Evolutionary conservation across 2,113 vertebrate genomes (phyloP).

Genomic region (Trinectes maculatus): DNA sequence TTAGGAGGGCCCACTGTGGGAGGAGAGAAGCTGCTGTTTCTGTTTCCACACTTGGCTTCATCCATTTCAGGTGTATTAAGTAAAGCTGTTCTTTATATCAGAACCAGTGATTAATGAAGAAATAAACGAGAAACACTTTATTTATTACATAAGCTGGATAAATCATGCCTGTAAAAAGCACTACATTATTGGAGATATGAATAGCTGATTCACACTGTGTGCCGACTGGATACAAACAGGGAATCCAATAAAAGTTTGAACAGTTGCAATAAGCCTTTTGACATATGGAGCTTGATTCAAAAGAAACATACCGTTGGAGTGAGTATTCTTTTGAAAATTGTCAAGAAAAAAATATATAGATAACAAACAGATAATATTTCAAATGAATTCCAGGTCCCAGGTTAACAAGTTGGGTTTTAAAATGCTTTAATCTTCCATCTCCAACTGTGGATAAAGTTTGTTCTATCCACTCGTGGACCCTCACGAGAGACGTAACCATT

Average conservation of each 20-base stretch:
- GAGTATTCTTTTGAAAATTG: too few relatives aligned
- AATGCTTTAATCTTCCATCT: too few relatives aligned
- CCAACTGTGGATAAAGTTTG: too few relatives aligned
- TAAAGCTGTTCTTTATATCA: not conserved
- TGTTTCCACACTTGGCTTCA: not conserved
- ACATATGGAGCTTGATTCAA: too few relatives aligned
- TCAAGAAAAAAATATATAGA: too few relatives aligned
- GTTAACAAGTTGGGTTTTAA: too few relatives aligned
- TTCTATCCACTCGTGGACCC: too few relatives aligned
- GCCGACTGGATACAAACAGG: not conserved
- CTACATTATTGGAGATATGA: too few relatives aligned
- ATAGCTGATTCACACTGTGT: not conserved
- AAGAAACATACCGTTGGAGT: too few relatives aligned
- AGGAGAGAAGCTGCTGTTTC: conserved; percentile 17
- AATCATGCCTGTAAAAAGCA: not conserved
- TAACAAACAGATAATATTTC: not conserved
- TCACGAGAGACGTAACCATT: too few relatives aligned
- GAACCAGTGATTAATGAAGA: conserved; percentile 6
- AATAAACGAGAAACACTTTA: not conserved
- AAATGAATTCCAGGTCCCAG: not conserved
- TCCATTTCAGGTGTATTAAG: not conserved
- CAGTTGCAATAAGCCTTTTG: not conserved
- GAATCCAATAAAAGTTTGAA: too few relatives aligned
- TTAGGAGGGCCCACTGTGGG: conserved; percentile 19
- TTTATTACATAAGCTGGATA: not conserved